Conservation (phyloP, 2,113 vertebrate genomes). For the Choloepus hoffmanni region DNA sequence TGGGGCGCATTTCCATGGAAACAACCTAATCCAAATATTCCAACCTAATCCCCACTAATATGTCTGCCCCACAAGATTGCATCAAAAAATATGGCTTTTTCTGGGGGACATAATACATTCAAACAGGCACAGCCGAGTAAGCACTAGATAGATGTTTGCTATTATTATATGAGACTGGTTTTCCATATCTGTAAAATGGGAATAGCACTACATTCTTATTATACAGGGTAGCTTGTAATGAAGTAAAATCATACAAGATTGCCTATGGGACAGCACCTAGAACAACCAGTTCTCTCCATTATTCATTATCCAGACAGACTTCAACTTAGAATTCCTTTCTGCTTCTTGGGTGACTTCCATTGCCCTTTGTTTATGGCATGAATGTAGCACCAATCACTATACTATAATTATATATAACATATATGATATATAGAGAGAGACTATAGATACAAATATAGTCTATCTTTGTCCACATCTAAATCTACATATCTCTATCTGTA, state of each 20-base stretch:
- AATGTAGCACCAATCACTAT: neutral
- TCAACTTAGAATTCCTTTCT: neutral
- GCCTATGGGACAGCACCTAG: neutral
- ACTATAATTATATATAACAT: neutral
- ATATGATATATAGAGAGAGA: too few species aligned
- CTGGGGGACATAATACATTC: too few species aligned
- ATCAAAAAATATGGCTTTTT: too few species aligned
- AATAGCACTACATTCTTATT: neutral
- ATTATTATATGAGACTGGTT: neutral
- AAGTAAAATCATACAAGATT: neutral
- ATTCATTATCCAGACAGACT: neutral
- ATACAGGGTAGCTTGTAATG: slow-evolving; percentile 1
- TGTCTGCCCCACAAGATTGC: too few species aligned
- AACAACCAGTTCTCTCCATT: neutral
- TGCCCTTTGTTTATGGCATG: neutral
- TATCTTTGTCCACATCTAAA: neutral
- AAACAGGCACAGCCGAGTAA: neutral
- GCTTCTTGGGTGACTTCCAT: neutral
- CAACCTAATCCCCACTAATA: too few species aligned
- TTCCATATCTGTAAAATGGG: neutral
- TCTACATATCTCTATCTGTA: neutral
- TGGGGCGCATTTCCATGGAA: too few species aligned
- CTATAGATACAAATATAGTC: neutral
- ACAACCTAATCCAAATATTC: too few species aligned
- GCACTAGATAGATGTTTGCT: neutral